These are phyloP conservation scores for Parasteatoda lunata DNA, from an alignment of 2,888 invertebrate species.

Conservation along the genomic window DNA sequence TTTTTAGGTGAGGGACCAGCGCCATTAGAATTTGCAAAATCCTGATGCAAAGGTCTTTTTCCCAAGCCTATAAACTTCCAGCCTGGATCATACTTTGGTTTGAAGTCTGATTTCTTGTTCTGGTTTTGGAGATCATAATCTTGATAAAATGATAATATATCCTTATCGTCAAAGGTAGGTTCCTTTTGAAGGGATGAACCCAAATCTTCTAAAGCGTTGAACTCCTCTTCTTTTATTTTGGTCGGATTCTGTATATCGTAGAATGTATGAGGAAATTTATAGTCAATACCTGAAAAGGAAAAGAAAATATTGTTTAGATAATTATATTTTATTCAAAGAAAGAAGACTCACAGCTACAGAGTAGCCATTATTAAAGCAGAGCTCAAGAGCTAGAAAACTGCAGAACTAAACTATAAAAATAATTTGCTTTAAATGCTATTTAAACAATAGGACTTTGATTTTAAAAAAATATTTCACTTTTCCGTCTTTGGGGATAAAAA, in stretches of 20 bases:
- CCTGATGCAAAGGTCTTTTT: conserved; percentile 42
- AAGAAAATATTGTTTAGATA: background rate
- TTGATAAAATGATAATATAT: background rate
- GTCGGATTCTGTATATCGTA: background rate
- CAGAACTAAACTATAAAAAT: no score
- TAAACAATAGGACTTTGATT: no score
- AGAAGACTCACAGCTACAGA: no score
- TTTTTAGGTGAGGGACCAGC: background rate
- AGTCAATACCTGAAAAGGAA: background rate
- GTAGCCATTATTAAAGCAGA: no score
- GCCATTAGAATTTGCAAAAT: background rate
- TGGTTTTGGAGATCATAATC: background rate
- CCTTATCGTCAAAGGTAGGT: background rate
- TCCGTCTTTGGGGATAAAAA: no score
- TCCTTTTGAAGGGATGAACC: background rate
- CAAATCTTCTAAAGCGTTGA: conserved; percentile 33
- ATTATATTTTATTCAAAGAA: background rate
- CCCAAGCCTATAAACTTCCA: conserved; percentile 66
- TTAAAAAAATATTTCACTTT: no score
- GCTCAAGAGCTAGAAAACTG: no score
- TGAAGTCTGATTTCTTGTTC: conserved; percentile 44
- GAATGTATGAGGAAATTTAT: background rate
- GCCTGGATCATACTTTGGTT: conserved; percentile 63
- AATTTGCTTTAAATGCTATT: no score
- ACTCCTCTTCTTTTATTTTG: conserved; percentile 10